Evolutionary conservation across 2,888 invertebrate species (phyloP).

Genomic region (Conistra vaccinii): DNA sequence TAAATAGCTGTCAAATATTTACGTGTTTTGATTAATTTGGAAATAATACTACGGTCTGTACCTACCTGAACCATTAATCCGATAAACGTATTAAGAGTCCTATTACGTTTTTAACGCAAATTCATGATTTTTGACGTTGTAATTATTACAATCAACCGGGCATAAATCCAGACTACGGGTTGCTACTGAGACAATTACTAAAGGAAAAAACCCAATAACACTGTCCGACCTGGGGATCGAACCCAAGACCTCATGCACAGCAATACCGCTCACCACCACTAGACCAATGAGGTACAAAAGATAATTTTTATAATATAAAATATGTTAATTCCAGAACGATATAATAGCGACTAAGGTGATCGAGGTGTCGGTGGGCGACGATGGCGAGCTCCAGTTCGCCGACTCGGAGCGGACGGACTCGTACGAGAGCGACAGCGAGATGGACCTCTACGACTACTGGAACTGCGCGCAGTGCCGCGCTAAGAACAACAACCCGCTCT

Average conservation of each 20-base stretch:
- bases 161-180: background rate
- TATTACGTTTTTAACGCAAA: too few species aligned
- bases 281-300: background rate
- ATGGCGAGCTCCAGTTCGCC: constrained; percentile 83
- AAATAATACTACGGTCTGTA: too few species aligned
- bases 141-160: background rate
- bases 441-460: constrained; percentile 91
- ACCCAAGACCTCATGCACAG: too few species aligned
- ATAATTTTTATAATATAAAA: background rate
- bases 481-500: constrained; percentile 92
- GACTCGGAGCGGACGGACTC: constrained; percentile 85
- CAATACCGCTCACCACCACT: background rate
- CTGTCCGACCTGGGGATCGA: too few species aligned
- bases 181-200: too few species aligned
- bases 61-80: too few species aligned
- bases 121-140: too few species aligned
- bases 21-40: too few species aligned
- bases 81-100: too few species aligned
- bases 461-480: constrained; percentile 92
- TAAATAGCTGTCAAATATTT: too few species aligned
- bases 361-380: constrained; percentile 81
- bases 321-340: constrained; percentile 79
- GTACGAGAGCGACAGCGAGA: constrained; percentile 86
- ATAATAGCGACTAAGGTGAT: constrained; percentile 85
- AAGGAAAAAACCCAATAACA: too few species aligned